These are phyloP conservation scores for Hydrotaea diabolus DNA, from an alignment of 2,888 invertebrate genomes.

Conservation along the genomic window DNA sequence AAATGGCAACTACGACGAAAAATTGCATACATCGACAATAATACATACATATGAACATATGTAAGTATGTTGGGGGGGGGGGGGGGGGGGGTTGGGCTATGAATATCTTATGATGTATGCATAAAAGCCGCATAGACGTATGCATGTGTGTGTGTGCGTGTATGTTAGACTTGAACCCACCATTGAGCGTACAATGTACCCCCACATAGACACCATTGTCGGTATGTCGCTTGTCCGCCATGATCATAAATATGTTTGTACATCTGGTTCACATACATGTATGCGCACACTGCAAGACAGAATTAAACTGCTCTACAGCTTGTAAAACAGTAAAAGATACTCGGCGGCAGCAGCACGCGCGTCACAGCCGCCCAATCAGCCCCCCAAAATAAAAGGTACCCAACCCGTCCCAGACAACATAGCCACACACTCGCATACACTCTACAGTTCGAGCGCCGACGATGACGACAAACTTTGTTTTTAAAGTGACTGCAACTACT, in stretches of 20 bases:
- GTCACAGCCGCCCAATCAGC: too few relatives aligned
- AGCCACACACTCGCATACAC: conserved; percentile 8
- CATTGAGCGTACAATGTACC: not conserved
- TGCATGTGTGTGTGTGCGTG: not conserved
- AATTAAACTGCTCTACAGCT: conserved; percentile 17
- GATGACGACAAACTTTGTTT: not conserved
- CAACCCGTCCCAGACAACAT: not conserved
- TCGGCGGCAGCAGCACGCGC: too few relatives aligned
- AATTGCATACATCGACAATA: conserved; percentile 2
- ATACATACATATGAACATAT: not conserved
- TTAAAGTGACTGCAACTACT: conserved; percentile 41
- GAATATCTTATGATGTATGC: conserved; percentile 46
- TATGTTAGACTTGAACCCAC: not conserved
- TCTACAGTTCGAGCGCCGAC: conserved; percentile 5
- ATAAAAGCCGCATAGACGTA: not conserved
- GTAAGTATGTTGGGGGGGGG: not conserved
- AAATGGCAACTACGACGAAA: conserved; percentile 23
- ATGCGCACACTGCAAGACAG: not conserved
- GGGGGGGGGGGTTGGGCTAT: not conserved
- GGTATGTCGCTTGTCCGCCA: not conserved
- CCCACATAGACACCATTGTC: not conserved
- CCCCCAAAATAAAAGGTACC: too few relatives aligned
- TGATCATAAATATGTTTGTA: not conserved
- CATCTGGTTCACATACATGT: not conserved
- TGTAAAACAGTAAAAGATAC: conserved; percentile 24